Evolutionary conservation across 2,888 invertebrate species (phyloP).

Genomic region (Empis stercorea): DNA sequence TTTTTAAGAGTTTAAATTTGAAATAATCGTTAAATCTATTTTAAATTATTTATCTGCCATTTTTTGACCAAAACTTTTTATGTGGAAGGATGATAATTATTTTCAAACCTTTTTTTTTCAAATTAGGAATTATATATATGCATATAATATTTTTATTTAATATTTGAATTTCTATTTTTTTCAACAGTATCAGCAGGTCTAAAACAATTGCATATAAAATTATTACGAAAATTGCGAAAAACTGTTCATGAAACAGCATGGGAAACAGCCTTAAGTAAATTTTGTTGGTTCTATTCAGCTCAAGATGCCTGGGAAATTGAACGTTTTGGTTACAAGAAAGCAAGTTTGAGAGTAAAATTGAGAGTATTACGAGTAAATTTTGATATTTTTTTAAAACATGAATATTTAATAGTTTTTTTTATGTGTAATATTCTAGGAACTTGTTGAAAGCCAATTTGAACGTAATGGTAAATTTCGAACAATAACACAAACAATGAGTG

Average conservation of each 20-base stretch:
- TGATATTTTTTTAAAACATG: too few relatives aligned
- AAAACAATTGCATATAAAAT: conserved; percentile 75
- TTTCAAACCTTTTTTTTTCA: too few relatives aligned
- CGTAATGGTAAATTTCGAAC: conserved; percentile 85
- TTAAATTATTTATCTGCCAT: too few relatives aligned
- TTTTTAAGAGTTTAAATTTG: too few relatives aligned
- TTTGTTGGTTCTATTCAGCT: conserved; percentile 78
- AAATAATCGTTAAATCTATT: too few relatives aligned
- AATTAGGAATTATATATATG: too few relatives aligned
- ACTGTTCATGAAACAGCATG: conserved; percentile 74
- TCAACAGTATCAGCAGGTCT: conserved; percentile 42
- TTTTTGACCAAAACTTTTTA: too few relatives aligned
- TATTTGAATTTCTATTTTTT: too few relatives aligned
- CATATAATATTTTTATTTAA: too few relatives aligned
- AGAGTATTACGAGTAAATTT: conserved; percentile 69
- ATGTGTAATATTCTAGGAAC: conserved; percentile 44
- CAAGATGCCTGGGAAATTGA: conserved; percentile 95
- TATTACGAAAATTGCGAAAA: conserved; percentile 75
- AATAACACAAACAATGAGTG: conserved; percentile 63
- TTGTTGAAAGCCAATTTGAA: conserved; percentile 92
- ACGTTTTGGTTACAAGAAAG: conserved; percentile 88
- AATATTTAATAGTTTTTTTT: background rate
- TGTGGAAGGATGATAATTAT: too few relatives aligned
- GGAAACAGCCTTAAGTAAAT: conserved; percentile 81
- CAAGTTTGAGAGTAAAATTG: conserved; percentile 76